Base-by-base conservation (phyloP, 2,113 vertebrate species). In the Hiodon tergisus region DNA sequence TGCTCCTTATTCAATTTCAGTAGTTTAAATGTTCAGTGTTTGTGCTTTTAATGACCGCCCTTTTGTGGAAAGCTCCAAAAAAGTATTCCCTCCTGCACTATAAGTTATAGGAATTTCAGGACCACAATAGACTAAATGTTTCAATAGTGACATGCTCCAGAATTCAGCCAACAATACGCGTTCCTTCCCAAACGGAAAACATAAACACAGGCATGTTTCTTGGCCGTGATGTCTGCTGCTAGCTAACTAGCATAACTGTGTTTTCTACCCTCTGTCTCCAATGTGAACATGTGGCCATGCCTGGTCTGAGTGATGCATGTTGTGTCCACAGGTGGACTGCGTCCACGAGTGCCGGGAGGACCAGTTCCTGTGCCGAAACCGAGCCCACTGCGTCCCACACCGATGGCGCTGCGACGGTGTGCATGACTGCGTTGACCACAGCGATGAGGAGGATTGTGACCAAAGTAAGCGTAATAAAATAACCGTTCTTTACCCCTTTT, bases 351-450 rank as follows among this genome's bases (percentile, higher is more conserved):
- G 97, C 71, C 93, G 91, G 78, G 97, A 98, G 74, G 92, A 95
- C 73, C 94, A 98, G 86, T 99, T 97, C 69, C 92, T 91, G 50
- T 99, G 97, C 84, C 91, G 81, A 77, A 98, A 99, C 67, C 95
- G 92, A 53, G 97, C 96, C 4, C 94, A 94, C 89, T 99, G 97
- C 8, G 88, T 98, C 80, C 96, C 97, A 5, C 83, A 94, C 76
- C 90, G 96, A 58, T 99, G 96, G 96, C 91, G 94, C 5, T 99
- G 97, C 7, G 97, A 99, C 57, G 95, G 94, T 1, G 88, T 94
- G 80, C 87, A 93, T 0, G 97, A 99, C 85, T 99, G 97, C 53
- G 93, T 98, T 85, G 97, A 99, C 83, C 92, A 92, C 83, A 99
- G 96, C 0, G 97, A 99, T 0, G 97, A 99, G 86, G 93, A 94